Conservation (phyloP, 2,888 invertebrate genomes). For the Drosophila multiciliata region DNA sequence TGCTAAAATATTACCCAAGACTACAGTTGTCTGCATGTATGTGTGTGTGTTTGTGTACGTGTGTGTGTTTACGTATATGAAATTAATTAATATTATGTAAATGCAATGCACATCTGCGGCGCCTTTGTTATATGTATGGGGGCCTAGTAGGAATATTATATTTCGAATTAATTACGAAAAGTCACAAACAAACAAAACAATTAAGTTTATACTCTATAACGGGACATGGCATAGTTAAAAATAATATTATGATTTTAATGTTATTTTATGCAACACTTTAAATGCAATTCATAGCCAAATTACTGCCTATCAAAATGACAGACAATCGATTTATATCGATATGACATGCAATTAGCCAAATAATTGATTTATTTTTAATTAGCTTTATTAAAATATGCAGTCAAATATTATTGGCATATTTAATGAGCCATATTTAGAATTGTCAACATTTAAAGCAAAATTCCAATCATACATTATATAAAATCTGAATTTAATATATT, state of each 20-base stretch:
- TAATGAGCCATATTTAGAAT: background rate
- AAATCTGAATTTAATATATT: too few relatives aligned
- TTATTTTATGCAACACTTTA: background rate
- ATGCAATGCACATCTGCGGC: slow-evolving; percentile 63
- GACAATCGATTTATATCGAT: background rate
- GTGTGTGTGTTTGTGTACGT: slow-evolving; percentile 13
- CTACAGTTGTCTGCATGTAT: slow-evolving; percentile 7
- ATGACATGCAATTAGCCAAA: background rate
- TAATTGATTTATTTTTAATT: slow-evolving; percentile 3
- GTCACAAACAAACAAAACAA: slow-evolving; percentile 21
- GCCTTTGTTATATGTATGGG: slow-evolving; percentile 54
- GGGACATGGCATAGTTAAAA: background rate
- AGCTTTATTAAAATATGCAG: background rate
- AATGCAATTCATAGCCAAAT: background rate
- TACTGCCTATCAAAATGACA: background rate
- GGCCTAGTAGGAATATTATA: slow-evolving; percentile 18
- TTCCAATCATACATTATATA: background rate
- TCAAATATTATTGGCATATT: background rate
- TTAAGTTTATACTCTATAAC: slow-evolving; percentile 9
- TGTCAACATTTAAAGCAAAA: background rate
- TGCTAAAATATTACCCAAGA: slow-evolving; percentile 61
- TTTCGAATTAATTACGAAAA: slow-evolving; percentile 48
- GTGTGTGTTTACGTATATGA: slow-evolving; percentile 32
- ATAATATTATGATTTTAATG: background rate
- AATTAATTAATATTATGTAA: slow-evolving; percentile 78